A percentile compares a stretch with the other conserved stretches of the same genome.
Evolutionary conservation across 2,888 invertebrate genomes (phyloP).

Genomic region (Philopedon plagiatum): DNA sequence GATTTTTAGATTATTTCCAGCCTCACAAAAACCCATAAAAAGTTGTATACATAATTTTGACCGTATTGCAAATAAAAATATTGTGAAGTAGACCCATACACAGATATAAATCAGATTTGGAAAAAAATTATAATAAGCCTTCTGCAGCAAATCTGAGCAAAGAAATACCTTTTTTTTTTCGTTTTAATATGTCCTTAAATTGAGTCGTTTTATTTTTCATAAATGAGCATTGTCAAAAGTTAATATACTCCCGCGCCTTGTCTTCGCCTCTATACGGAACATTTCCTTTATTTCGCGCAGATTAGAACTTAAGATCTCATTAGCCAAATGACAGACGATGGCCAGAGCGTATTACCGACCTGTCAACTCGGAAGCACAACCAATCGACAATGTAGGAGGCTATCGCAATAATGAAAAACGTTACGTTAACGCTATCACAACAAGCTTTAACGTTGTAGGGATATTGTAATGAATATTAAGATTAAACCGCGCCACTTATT

Average conservation of each 20-base stretch:
- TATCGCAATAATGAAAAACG: not conserved
- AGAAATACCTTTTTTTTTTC: no score
- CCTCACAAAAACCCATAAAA: no score
- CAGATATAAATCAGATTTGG: no score
- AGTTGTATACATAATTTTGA: no score
- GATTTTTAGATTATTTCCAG: no score
- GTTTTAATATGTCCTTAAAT: no score
- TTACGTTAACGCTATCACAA: conserved; percentile 13
- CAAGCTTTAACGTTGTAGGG: not conserved
- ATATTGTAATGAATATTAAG: no score
- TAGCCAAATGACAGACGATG: conserved; percentile 67
- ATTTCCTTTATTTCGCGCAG: conserved; percentile 55
- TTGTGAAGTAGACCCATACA: no score
- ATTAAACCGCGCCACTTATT: no score
- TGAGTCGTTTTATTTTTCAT: not conserved
- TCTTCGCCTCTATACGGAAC: conserved; percentile 37
- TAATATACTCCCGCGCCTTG: conserved; percentile 28
- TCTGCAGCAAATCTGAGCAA: no score
- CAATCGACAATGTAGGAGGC: conserved; percentile 25
- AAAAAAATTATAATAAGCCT: no score
- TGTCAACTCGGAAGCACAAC: conserved; percentile 47
- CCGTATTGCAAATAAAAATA: no score
- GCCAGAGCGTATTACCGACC: conserved; percentile 57
- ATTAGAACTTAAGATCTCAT: conserved; percentile 65
- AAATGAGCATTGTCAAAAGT: conserved; percentile 21